Conservation (phyloP, 2,797 vertebrate species). For the Notamacropus eugenii region DNA sequence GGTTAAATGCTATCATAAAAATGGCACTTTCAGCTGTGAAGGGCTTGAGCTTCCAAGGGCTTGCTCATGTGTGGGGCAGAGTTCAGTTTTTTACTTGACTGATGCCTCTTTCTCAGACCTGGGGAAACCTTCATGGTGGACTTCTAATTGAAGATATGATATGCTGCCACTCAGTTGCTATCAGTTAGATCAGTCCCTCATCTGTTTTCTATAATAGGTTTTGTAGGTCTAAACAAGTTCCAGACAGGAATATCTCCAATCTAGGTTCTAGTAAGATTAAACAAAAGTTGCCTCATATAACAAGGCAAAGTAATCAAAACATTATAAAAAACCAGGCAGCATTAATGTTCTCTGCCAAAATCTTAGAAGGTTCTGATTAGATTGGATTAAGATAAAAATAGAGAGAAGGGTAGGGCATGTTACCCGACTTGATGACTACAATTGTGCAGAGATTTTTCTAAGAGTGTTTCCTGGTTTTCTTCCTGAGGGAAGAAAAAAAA, state of each 20-base stretch:
- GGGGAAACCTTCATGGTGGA: neutral
- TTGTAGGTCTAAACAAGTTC: neutral
- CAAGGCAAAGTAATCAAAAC: neutral
- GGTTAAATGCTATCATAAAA: neutral
- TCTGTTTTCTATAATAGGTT: neutral
- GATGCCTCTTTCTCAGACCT: neutral
- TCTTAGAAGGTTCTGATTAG: conserved; percentile 18
- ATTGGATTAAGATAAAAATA: conserved; percentile 17
- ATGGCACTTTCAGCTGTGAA: neutral
- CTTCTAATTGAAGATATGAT: neutral
- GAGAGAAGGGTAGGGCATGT: neutral
- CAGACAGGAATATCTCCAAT: neutral
- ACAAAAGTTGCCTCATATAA: neutral
- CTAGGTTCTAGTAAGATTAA: neutral
- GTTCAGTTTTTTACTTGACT: neutral
- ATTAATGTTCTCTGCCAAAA: conserved; percentile 26
- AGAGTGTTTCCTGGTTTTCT: conserved; percentile 57
- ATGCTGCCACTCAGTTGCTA: neutral
- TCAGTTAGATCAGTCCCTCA: neutral
- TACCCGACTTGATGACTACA: neutral
- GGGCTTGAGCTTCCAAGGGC: neutral
- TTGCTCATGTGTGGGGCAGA: neutral
- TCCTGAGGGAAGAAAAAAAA: conserved; percentile 1
- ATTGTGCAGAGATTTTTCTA: conserved; percentile 24
- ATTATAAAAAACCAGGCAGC: neutral